Conservation (phyloP, 2,888 invertebrate species). For the Acholoe squamosa region DNA sequence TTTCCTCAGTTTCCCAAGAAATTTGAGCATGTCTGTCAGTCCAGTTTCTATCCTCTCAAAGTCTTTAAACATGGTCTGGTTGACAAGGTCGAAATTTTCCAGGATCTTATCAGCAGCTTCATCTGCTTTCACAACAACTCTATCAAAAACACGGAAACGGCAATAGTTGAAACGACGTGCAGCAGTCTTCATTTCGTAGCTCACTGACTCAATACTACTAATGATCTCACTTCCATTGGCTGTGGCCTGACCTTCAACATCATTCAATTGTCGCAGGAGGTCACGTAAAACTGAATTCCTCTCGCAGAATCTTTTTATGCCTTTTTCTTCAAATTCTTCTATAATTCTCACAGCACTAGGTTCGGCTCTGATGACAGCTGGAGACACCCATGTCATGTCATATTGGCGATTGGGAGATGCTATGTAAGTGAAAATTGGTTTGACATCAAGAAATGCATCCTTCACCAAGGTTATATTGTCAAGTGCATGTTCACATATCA, state of each 20-base stretch:
- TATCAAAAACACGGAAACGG: neutral
- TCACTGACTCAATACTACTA: neutral
- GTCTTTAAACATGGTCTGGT: neutral
- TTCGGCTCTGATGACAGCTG: neutral
- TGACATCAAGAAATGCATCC: neutral
- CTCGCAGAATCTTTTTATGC: neutral
- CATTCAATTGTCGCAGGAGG: neutral
- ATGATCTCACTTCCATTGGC: neutral
- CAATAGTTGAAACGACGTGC: constrained; percentile 59
- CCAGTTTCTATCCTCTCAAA: neutral
- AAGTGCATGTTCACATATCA: neutral
- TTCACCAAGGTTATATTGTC: neutral
- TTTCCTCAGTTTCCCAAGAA: neutral
- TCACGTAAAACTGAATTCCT: neutral
- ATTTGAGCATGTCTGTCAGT: neutral
- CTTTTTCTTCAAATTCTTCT: neutral
- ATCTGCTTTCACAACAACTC: constrained; percentile 7
- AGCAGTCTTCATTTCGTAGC: neutral
- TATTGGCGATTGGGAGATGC: constrained; percentile 27
- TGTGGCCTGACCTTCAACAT: neutral
- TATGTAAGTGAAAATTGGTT: neutral
- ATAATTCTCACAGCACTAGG: neutral
- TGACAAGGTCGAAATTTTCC: neutral
- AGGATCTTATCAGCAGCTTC: constrained; percentile 15
- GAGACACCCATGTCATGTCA: constrained; percentile 14